A percentile compares a stretch with the other conserved stretches of the same genome.
phyloP scores from a whole-genome alignment of 2,113 vertebrate genomes.

The Dipodomys ordii region DNA sequence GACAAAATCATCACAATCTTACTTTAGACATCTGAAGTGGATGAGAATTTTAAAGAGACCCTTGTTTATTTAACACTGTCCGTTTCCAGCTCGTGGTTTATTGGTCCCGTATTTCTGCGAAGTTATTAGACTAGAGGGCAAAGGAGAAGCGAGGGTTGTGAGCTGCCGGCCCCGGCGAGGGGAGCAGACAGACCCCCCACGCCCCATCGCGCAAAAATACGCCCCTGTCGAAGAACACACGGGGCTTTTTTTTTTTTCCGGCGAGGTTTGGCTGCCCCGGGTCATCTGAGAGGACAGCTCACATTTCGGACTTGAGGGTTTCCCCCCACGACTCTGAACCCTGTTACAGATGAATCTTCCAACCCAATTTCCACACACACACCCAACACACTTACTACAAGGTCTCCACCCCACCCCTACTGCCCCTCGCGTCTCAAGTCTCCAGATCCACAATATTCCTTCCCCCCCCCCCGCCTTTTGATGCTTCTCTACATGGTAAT shows the following conservation, averaged over 20 bases:
- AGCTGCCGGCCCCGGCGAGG: neutral
- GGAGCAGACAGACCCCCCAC: constrained; percentile 39
- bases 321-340: neutral
- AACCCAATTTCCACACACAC: neutral
- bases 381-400: no score
- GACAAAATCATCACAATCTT: constrained; percentile 97
- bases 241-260: neutral
- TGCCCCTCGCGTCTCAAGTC: constrained; percentile 6
- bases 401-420: neutral
- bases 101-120: constrained; percentile 82
- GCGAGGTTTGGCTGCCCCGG: neutral
- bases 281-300: neutral
- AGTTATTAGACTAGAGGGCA: constrained; percentile 77
- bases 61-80: constrained; percentile 90
- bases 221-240: neutral
- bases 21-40: constrained; percentile 93
- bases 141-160: constrained; percentile 56
- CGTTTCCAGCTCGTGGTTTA: constrained; percentile 86
- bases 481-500: constrained; percentile 12
- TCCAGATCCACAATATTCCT: neutral
- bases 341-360: neutral
- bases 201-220: neutral
- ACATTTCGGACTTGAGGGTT: neutral
- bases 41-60: constrained; percentile 92
- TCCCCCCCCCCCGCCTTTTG: constrained; percentile 24